A percentile compares a stretch with the other conserved stretches of the same genome.
Conservation (phyloP, 1,140 invertebrate species). For the Macrosteles quadrilineatus region DNA sequence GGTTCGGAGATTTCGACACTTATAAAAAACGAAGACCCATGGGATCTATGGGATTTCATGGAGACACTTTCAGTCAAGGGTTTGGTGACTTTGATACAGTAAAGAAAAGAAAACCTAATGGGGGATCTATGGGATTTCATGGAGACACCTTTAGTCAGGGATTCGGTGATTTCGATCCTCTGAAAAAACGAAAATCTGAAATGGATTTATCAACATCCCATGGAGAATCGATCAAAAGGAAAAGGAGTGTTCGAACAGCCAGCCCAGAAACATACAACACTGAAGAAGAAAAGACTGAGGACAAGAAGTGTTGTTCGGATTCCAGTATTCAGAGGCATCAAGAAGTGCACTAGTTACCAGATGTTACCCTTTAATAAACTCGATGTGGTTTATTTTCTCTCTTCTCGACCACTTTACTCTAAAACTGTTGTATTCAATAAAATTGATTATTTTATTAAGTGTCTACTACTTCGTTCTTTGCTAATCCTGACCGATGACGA, state of each 20-base stretch:
- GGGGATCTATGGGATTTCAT: slow-evolving; percentile 44
- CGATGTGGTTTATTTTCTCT: neutral
- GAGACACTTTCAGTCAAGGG: slow-evolving; percentile 47
- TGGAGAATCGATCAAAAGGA: slow-evolving; percentile 46
- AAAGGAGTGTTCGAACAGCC: slow-evolving; percentile 26
- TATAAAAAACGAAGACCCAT: slow-evolving; percentile 48
- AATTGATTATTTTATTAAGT: slow-evolving; percentile 11
- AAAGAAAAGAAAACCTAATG: slow-evolving; percentile 48
- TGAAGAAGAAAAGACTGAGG: slow-evolving; percentile 37
- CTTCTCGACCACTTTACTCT: neutral
- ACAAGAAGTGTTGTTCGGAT: neutral
- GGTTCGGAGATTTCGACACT: slow-evolving; percentile 54
- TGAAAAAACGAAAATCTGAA: slow-evolving; percentile 45
- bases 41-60: slow-evolving; percentile 45
- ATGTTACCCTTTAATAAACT: neutral
- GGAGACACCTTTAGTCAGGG: slow-evolving; percentile 50
- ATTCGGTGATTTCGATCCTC: slow-evolving; percentile 51
- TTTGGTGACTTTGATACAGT: slow-evolving; percentile 47
- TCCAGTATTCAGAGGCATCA: neutral
- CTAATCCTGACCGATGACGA: neutral
- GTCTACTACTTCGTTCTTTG: neutral
- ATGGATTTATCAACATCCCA: no score
- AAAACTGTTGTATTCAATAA: neutral
- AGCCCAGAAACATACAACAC: slow-evolving; percentile 35
- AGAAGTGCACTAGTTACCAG: neutral